Evolutionary conservation across 2,797 vertebrate species (phyloP).

Genomic region (Paratrypauchen microcephalus): DNA sequence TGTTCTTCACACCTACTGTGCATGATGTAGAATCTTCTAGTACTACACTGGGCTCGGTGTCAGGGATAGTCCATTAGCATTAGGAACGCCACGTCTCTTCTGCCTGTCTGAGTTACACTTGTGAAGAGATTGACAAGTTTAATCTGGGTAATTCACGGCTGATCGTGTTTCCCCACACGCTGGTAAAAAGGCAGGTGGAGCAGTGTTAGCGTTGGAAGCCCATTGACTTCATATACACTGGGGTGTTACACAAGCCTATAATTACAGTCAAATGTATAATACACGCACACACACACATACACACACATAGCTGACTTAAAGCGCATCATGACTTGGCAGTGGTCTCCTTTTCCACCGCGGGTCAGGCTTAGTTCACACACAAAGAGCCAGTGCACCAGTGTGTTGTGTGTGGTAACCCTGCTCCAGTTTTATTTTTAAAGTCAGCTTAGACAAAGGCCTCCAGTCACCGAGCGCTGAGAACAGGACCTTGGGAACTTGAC

Average conservation of each 20-base stretch:
- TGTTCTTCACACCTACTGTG: background rate
- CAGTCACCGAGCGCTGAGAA: constrained; percentile 75
- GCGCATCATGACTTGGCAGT: constrained; percentile 73
- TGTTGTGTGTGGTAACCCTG: constrained; percentile 60
- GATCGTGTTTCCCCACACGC: constrained; percentile 40
- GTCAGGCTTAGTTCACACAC: constrained; percentile 74
- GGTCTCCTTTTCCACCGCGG: constrained; percentile 68
- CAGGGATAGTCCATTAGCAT: background rate
- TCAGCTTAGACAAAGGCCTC: constrained; percentile 75
- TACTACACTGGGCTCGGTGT: background rate
- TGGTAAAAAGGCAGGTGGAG: constrained; percentile 50
- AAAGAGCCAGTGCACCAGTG: constrained; percentile 47
- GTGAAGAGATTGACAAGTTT: constrained; percentile 39
- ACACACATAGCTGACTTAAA: constrained; percentile 51
- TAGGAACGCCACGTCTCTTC: constrained; percentile 22
- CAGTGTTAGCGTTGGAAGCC: constrained; percentile 43
- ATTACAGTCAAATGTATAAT: constrained; percentile 53
- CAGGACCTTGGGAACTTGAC: constrained; percentile 78
- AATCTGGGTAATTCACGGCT: constrained; percentile 35
- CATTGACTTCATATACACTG: constrained; percentile 33
- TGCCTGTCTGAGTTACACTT: constrained; percentile 13
- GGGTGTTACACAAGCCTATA: constrained; percentile 61
- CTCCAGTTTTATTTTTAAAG: constrained; percentile 79
- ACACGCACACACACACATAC: background rate
- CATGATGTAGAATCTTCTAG: background rate